Conservation (phyloP, 2,797 vertebrate species). For the Sternotherus odoratus region DNA sequence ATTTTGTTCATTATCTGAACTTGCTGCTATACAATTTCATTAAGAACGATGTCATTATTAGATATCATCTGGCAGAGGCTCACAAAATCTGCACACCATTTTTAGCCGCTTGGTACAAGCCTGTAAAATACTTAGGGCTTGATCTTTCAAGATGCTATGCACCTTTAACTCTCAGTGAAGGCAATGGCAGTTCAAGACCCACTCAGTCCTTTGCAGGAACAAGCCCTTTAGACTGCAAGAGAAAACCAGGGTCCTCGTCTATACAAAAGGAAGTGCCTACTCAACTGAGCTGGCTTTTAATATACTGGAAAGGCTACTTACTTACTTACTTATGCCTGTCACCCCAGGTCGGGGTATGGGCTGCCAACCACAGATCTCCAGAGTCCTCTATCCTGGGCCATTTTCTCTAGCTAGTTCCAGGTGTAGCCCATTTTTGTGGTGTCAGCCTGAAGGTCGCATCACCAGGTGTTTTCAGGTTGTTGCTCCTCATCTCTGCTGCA, state of each 20-base stretch:
- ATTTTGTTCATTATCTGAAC: background rate
- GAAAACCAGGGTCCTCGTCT: background rate
- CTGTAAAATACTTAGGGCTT: background rate
- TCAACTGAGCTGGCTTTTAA: background rate
- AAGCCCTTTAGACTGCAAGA: background rate
- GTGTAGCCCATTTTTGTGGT: no score
- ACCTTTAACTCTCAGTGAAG: background rate
- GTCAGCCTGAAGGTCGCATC: no score
- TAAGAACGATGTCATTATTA: background rate
- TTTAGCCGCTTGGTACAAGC: background rate
- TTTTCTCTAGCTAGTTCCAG: no score
- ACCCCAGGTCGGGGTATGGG: no score
- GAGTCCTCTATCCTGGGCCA: no score
- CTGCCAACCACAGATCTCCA: no score
- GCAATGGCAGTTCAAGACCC: background rate
- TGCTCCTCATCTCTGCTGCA: no score
- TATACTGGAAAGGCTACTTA: background rate
- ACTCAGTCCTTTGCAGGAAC: background rate
- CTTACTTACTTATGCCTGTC: no score
- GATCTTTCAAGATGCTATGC: background rate
- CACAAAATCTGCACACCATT: background rate
- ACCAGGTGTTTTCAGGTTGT: no score
- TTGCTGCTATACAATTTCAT: background rate
- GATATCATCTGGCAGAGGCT: background rate
- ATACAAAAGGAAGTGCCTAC: slow-evolving; percentile 6